Conservation (phyloP, 2,888 invertebrate genomes). For the Pollenia griseotomentosa region DNA sequence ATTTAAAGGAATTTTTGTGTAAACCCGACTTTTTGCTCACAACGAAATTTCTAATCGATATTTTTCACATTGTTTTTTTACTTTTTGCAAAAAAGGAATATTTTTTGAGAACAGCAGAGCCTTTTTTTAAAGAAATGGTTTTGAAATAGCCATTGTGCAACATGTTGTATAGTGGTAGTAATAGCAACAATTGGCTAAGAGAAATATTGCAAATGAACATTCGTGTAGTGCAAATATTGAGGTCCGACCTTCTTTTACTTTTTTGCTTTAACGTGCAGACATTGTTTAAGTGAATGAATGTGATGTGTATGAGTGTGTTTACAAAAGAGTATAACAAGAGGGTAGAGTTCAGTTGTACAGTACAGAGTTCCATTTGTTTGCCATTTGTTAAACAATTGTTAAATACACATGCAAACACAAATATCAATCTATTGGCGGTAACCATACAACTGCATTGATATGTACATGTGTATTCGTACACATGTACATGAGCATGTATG, state of each 20-base stretch:
- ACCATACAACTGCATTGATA: neutral
- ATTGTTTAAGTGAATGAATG: constrained; percentile 21
- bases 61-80: too few species aligned
- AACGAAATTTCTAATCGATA: too few species aligned
- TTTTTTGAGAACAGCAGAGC: too few species aligned
- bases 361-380: constrained; percentile 39
- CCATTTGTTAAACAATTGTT: constrained; percentile 50
- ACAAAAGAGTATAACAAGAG: too few species aligned
- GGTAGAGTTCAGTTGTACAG: constrained; percentile 8
- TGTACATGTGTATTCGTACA: too few species aligned
- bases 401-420: constrained; percentile 23
- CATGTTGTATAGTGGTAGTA: neutral
- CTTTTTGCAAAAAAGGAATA: too few species aligned
- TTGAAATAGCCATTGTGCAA: too few species aligned
- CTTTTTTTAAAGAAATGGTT: too few species aligned
- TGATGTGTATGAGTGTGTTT: neutral
- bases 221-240: constrained; percentile 49
- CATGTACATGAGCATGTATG: too few species aligned
- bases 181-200: constrained; percentile 43
- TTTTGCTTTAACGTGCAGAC: neutral
- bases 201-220: constrained; percentile 5
- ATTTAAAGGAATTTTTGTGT: too few species aligned
- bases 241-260: constrained; percentile 15
- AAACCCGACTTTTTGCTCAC: too few species aligned
- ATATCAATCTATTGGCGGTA: constrained; percentile 24